Evolutionary conservation across 2,888 invertebrate genomes (phyloP), one percentile per base, ranked within the genome.

Genomic region (Apomyelois bistriatella): DNA sequence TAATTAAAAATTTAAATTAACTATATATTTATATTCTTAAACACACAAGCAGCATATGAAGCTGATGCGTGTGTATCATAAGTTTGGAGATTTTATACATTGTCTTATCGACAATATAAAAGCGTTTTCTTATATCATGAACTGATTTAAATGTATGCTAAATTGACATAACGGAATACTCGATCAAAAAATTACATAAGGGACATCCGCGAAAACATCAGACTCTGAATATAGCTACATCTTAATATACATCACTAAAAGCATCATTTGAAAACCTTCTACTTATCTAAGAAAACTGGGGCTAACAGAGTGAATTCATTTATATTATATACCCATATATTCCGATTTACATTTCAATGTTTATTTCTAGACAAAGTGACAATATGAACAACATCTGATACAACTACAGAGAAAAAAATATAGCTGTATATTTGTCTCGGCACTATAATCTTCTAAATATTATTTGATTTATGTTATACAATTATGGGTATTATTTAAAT

Each of bases 341-440:
- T 58, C 62, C 56, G 58, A 63, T 65, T 57, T 60, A 61, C 57
- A 63, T 32, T 46, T 30, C 30, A 42, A 17, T 41, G n/a, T 41
- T 40, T 12, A 8, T 22, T 28, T 47, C 32, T 30, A 30, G 13
- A 46, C 12, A 30, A 15, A 16, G n/a, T 48, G 43, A 55, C 13
- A 38, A 38, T 32, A 38, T 13, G 15, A 38, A 3, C 15, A 36
- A 36, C 3, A 10, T 12, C 10, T n/a, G 10, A 7, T 28, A 28
- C 4, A 32, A 6, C 7, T 32, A 32, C 5, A 10, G 32, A 32
- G 32, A 6, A 32, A 7, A 32, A 32, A 4, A 32, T 9, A 32
- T 32, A 9, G 10, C 32, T 9, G 32, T 10, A 9, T 32, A 32
- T 32, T 32, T 32, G 10, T 32, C 2, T 32, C 32, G 2, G 32